phyloP scores from a whole-genome alignment of 2,113 vertebrate genomes.

The Galemys pyrenaicus region DNA sequence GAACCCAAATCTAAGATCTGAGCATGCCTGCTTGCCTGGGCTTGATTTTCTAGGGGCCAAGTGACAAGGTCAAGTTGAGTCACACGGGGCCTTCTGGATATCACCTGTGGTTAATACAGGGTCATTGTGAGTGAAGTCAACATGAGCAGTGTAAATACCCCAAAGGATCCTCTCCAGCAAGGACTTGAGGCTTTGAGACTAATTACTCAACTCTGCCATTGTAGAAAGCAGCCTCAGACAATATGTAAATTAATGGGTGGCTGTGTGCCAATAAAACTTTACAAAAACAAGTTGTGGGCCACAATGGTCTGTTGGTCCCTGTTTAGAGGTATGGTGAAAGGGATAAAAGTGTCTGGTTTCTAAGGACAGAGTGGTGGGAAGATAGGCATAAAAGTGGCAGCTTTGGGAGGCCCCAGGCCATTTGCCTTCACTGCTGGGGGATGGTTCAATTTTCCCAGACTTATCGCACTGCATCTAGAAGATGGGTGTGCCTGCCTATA shows the following conservation, averaged over 20 bases:
- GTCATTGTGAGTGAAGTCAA: not conserved
- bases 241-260: not conserved
- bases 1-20: not conserved
- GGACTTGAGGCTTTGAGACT: not conserved
- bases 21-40: not conserved
- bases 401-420: not conserved
- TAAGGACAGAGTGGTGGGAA: not conserved
- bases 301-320: not conserved
- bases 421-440: too few relatives aligned
- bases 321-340: not conserved
- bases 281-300: not conserved
- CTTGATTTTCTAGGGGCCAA: rapidly evolving
- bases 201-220: not conserved
- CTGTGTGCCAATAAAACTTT: not conserved
- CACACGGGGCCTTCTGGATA: not conserved
- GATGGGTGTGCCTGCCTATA: not conserved
- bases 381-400: not conserved
- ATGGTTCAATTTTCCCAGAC: not conserved
- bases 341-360: not conserved
- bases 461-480: not conserved
- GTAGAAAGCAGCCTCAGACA: not conserved
- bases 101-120: too few relatives aligned
- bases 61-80: not conserved
- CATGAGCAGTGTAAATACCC: not conserved
- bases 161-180: not conserved